Percentiles rank a stretch among this genome's conserved stretches.
Conservation (phyloP, 2,797 vertebrate genomes). For the Vireo griseus region DNA sequence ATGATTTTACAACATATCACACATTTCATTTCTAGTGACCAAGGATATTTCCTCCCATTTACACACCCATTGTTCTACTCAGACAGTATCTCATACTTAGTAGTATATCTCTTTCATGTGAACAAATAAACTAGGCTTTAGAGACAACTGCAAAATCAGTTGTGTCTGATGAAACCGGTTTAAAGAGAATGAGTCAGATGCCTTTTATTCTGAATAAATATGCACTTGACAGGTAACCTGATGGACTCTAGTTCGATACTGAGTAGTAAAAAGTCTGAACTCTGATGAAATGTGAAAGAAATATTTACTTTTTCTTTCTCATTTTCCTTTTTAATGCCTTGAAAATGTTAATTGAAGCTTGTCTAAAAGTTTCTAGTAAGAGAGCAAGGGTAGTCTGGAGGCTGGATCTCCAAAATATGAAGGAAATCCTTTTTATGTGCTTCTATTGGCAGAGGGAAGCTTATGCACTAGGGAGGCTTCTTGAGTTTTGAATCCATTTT, state of each 20-base stretch:
- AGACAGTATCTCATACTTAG: background rate
- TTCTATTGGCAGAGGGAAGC: background rate
- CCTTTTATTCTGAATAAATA: background rate
- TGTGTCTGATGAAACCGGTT: background rate
- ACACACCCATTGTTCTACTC: background rate
- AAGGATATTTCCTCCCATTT: background rate
- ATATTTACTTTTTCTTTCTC: accelerated
- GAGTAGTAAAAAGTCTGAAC: background rate
- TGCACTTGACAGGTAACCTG: accelerated
- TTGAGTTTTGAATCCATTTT: background rate
- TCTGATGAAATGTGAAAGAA: background rate
- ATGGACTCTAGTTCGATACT: background rate
- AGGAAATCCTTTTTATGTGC: background rate
- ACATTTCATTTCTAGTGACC: background rate
- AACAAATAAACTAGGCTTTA: background rate
- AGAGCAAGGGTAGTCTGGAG: background rate
- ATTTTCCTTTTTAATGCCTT: background rate
- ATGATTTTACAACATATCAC: background rate
- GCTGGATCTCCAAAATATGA: background rate
- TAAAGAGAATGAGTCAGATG: background rate
- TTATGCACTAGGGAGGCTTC: background rate
- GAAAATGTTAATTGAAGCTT: background rate
- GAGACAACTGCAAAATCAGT: background rate
- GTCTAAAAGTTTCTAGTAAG: background rate
- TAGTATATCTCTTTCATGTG: background rate